Percentiles rank a stretch among this genome's conserved stretches.
Evolutionary conservation across 2,113 vertebrate species (phyloP).

Genomic region (Mustela lutreola): DNA sequence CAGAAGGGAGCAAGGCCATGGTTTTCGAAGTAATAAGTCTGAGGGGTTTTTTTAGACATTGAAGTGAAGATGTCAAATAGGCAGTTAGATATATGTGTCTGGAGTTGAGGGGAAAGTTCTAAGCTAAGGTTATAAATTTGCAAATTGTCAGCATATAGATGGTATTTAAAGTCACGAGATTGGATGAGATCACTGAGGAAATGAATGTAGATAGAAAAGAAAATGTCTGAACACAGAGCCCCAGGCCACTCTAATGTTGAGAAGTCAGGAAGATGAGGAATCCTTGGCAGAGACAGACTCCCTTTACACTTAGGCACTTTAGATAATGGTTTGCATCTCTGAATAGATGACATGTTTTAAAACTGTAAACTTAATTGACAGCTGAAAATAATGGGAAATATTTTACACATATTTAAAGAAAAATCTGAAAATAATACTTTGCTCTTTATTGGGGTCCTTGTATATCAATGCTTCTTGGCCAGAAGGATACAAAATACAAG

Average conservation of each 20-base stretch:
- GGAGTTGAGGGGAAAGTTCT: background rate
- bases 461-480: background rate
- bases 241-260: background rate
- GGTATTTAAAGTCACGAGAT: background rate
- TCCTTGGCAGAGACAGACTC: background rate
- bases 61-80: background rate
- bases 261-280: background rate
- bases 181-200: conserved; percentile 23
- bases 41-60: background rate
- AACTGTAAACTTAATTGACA: background rate
- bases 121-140: conserved; percentile 21
- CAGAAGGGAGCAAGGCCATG: background rate
- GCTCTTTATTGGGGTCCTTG: background rate
- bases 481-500: background rate
- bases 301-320: background rate
- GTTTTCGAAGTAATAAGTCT: background rate
- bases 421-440: background rate
- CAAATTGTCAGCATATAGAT: background rate
- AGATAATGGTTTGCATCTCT: background rate
- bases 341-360: conserved; percentile 30
- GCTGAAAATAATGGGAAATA: background rate
- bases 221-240: conserved; percentile 45
- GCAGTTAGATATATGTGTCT: background rate
- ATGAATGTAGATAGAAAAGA: conserved; percentile 13
- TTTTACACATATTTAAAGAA: background rate